Evolutionary conservation across 2,797 vertebrate genomes (phyloP), one percentile per base, ranked within the genome.

Genomic region (Peromyscus melanophrys): DNA sequence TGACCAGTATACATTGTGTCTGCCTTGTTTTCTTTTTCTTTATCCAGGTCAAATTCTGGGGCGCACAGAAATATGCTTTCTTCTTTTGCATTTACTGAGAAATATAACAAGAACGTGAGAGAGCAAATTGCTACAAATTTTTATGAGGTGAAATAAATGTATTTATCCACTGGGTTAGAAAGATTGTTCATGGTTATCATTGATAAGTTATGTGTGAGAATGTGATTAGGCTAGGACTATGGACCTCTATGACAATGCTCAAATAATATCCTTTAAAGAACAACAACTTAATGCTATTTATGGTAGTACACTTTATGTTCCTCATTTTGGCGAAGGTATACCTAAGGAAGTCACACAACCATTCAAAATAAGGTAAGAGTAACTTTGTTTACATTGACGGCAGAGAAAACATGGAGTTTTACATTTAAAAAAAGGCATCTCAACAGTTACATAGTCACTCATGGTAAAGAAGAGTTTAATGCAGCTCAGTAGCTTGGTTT

Each of bases 121-220:
- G 75, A 93, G 75, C 21, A 96, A 94, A 89, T 90, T 77, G n/a
- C 40, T 57, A 49, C 65, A 12, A 71, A 81, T 94, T 96, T 89
- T 93, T 90, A 88, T 85, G 43, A 90, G 23, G 1, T 69, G 25
- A 92, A 95, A 90, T 90, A 88, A 96, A 95, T 37, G 73, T 75
- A 87, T 82, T 85, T 83, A 73, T 81, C 31, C 23, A n/a, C 76
- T 71, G 46, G 40, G 63, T 59, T 77, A 89, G 90, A 96, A 25
- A 57, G 9, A 37, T 52, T 49, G 55, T 86, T 69, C 84, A 59
- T 85, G 55, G 17, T 92, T 76, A 80, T 4, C 34, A 90, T 19
- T 9, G 6, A 29, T 57, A 67, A 89, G 21, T 94, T 94, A 80
- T 13, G 5, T 29, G 25, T 34, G 21, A 82, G 21, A 43, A 93